These are phyloP conservation scores for Frieseomelitta varia DNA, from an alignment of 1,140 invertebrate genomes.

Conservation along the genomic window DNA sequence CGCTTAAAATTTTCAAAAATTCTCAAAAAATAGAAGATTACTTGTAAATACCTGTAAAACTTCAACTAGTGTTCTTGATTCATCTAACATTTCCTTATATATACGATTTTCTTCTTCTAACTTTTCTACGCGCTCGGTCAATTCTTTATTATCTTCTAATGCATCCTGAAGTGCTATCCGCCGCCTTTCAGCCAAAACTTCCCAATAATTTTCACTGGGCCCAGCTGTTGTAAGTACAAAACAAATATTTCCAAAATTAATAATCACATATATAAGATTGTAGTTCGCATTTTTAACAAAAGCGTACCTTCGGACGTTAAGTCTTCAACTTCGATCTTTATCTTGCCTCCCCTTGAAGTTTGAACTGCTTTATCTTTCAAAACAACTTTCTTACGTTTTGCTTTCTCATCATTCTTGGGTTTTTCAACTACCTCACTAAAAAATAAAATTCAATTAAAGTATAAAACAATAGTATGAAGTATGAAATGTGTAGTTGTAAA, in stretches of 20 bases:
- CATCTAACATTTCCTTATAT: conserved; percentile 86
- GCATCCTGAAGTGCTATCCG: conserved; percentile 85
- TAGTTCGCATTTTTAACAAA: neutral
- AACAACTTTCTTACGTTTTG: conserved; percentile 74
- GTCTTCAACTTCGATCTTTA: conserved; percentile 83
- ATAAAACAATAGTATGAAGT: no score
- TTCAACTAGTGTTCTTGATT: conserved; percentile 86
- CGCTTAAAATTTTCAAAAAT: no score
- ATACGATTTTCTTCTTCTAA: conserved; percentile 86
- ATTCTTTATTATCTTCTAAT: conserved; percentile 85
- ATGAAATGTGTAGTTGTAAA: neutral
- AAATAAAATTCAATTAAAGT: neutral
- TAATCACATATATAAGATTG: neutral
- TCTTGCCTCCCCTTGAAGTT: conserved; percentile 80
- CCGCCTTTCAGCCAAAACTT: conserved; percentile 86
- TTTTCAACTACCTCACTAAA: conserved; percentile 69
- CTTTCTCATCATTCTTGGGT: conserved; percentile 50
- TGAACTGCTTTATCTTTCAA: conserved; percentile 82
- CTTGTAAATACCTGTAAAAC: conserved; percentile 84
- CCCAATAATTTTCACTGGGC: conserved; percentile 87
- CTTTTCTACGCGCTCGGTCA: conserved; percentile 78
- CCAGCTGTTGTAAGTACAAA: conserved; percentile 69
- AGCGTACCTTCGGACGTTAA: conserved; percentile 83
- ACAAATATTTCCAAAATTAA: conserved; percentile 17
- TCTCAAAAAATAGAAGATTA: no score